Evolutionary conservation across 2,888 invertebrate species (phyloP), one percentile per base, ranked within the genome.

Genomic region (Dolomedes plantarius): DNA sequence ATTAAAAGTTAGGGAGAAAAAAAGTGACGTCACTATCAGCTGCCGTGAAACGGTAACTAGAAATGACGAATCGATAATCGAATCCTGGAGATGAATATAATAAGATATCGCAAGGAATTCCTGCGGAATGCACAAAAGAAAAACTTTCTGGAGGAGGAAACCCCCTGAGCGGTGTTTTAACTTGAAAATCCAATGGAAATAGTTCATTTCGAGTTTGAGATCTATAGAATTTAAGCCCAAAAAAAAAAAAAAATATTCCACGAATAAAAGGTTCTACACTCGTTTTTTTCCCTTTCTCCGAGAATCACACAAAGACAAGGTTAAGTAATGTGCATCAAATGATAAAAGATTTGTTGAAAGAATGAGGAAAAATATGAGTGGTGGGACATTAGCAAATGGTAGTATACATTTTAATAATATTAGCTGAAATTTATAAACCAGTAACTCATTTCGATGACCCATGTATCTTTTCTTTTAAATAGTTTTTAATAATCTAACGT

Each of bases 81-180:
- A 62, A 68, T 77, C 50, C 62, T 23, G 13, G 28, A 69, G 69
- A 69, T 69, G 36, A 69, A 69, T 69, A 69, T 69, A 68, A 68
- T 68, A 69, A 69, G 69, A 41, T 69, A 69, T 41, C 3, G 27
- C 19, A 11, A 9, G 28, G 16, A 65, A 65, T 31, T 31, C 16
- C 65, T 65, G 16, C 16, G 31, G 31, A 65, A 31, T 6, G 7
- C 31, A 29, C 31, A 65, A 65, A 29, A n/a, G 65, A 29, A 65
- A 31, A 31, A 29, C 3, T 65, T 65, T 5, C 9, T 29, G 65
- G 31, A 23, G 23, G 65, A 65, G 23, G 27, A 27, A 28, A 11
- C 31, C 31, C 29, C 31, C 31, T 31, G 31, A 23, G 7, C 6
- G 56, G 56, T 56, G 65, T 31, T 29, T 65, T 65, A 31, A 65